phyloP scores from a whole-genome alignment of 2,113 vertebrate genomes.

The Redunca redunca region DNA sequence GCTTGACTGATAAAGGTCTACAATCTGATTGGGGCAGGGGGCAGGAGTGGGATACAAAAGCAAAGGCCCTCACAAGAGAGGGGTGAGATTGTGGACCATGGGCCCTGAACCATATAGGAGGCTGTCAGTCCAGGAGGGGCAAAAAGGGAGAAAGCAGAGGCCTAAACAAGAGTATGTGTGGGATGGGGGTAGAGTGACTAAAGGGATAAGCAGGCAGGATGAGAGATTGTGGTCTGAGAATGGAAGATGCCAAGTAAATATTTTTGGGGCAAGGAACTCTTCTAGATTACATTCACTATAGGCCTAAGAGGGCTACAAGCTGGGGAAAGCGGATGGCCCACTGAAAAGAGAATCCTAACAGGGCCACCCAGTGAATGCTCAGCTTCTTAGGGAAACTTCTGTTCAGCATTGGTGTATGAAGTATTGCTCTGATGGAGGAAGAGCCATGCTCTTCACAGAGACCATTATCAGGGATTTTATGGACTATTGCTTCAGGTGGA shows the following conservation, averaged over 20 bases:
- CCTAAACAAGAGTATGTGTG: not conserved
- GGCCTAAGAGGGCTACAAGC: not conserved
- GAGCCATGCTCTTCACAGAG: not conserved
- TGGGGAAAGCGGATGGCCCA: accelerated
- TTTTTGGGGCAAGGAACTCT: not conserved
- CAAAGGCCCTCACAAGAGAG: not conserved
- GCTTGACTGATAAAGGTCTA: not conserved
- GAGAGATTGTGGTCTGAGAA: not conserved
- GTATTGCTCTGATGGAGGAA: not conserved
- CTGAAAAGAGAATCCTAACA: not conserved
- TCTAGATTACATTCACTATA: not conserved
- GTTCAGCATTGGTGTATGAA: accelerated
- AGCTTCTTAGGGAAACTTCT: not conserved
- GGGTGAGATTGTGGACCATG: accelerated
- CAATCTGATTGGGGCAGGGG: not conserved
- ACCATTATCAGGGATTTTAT: not conserved
- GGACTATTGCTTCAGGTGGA: slow-evolving; percentile 15
- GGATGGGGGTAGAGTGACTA: accelerated
- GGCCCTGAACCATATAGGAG: not conserved
- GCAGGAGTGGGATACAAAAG: not conserved
- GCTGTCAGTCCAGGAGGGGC: not conserved
- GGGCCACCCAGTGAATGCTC: not conserved
- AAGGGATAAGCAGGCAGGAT: not conserved
- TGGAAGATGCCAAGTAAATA: accelerated
- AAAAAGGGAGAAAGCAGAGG: not conserved